A percentile compares a stretch with the other conserved stretches of the same genome.
These are phyloP conservation scores for Plumapathes pennacea DNA, from an alignment of 92 coral and sea anemone species.

Conservation along the genomic window DNA sequence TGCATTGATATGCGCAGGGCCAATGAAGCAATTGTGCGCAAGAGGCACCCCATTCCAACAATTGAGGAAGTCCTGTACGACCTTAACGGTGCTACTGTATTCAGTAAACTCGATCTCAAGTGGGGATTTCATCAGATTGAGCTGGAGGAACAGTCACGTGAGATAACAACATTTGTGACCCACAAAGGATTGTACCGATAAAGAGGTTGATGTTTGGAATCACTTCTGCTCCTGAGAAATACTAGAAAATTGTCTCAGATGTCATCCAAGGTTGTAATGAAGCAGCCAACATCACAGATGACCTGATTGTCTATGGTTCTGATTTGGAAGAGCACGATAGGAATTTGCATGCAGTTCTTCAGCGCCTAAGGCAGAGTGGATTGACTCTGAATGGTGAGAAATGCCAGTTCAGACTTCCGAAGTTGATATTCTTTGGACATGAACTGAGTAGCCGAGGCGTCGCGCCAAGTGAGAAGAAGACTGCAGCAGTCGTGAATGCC, in stretches of 20 bases:
- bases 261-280: constrained; percentile 44
- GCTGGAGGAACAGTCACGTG: constrained; percentile 29
- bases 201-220: constrained; percentile 48
- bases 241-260: constrained; percentile 44
- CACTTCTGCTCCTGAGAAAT: constrained; percentile 55
- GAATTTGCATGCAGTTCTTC: constrained; percentile 33
- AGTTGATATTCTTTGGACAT: constrained; percentile 57
- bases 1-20: constrained; percentile 44
- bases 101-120: constrained; percentile 34
- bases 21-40: constrained; percentile 34
- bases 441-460: constrained; percentile 43
- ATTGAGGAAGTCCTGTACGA: constrained; percentile 40
- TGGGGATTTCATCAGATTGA: constrained; percentile 47
- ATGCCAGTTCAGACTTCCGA: constrained; percentile 32
- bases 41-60: constrained; percentile 38
- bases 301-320: constrained; percentile 30
- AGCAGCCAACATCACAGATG: constrained; percentile 59
- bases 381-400: constrained; percentile 48
- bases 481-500: constrained; percentile 42
- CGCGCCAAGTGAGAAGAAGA: constrained; percentile 47
- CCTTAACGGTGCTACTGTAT: constrained; percentile 27
- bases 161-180: constrained; percentile 46
- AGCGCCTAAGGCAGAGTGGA: constrained; percentile 22
- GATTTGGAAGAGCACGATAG: constrained; percentile 35
- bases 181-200: constrained; percentile 31